A percentile compares a stretch with the other conserved stretches of the same genome.
Conservation (phyloP, 2,888 invertebrate genomes). For the Zaprionus obscuricornis region DNA sequence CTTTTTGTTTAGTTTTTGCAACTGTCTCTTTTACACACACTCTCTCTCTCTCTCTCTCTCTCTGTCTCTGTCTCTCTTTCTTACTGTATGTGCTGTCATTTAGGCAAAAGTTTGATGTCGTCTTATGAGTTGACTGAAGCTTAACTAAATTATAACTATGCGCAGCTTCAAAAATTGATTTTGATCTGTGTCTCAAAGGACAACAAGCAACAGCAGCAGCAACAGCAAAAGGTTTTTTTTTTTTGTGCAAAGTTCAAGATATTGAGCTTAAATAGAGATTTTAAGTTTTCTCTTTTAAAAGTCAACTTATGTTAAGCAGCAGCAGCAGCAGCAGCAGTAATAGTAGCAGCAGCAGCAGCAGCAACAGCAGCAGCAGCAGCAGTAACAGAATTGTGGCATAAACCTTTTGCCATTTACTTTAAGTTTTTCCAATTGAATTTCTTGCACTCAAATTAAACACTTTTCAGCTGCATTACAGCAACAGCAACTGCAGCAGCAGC, state of each 20-base stretch:
- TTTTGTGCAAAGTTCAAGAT: conserved; percentile 26
- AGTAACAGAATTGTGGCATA: no score
- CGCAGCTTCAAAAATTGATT: conserved; percentile 42
- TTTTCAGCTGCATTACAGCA: no score
- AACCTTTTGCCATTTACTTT: neutral
- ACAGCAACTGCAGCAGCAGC: no score
- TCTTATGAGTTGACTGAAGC: conserved; percentile 16
- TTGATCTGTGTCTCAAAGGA: conserved; percentile 16
- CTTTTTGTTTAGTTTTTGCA: conserved; percentile 21
- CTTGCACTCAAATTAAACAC: conserved; percentile 29
- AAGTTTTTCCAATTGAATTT: neutral
- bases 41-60: conserved; percentile 25
- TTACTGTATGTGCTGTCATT: conserved; percentile 15
- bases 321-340: no score
- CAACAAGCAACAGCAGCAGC: no score
- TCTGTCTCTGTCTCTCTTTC: conserved; percentile 25
- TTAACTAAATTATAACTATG: conserved; percentile 67
- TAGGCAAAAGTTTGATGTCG: conserved; percentile 50
- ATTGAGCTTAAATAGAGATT: conserved; percentile 22
- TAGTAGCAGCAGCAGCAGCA: no score
- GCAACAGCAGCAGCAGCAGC: no score
- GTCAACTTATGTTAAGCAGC: no score
- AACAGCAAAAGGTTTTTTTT: no score
- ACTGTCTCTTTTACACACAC: conserved; percentile 21
- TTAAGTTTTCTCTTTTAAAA: neutral